Base-by-base conservation (phyloP, 2,113 vertebrate genomes). In the Dicerorhinus sumatrensis region DNA sequence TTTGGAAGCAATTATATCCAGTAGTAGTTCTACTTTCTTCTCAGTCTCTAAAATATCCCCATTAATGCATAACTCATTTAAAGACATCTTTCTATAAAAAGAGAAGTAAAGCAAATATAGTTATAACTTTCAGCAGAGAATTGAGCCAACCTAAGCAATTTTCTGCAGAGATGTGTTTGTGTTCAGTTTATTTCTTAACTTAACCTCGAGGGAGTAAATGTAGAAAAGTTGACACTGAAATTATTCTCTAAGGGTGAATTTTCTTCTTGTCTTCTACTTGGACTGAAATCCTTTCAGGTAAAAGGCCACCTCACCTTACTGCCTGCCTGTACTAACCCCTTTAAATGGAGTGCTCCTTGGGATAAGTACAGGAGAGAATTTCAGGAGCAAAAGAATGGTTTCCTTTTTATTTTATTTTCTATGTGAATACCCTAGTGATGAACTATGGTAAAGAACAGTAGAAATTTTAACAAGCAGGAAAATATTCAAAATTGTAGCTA, bases 111-210 rank as follows among this genome's bases (percentile, higher is more conserved):
- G 8, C 8, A 93, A 90, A 88, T 83, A 89, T 23, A 89, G 33
- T 33, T 87, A 13, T 17, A 75, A 1, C 23, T 86, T 79, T 76
- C 42, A 85, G 5, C 85, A 79, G 33, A 96, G 65, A 94, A 85
- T 42, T 94, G 23, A 94, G n/a, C 31, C 42, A 96, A 88, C 25
- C 5, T 10, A 79, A 65, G 46, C 69, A 90, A 82, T 95, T 96
- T 93, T 93, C 58, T 92, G 21, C 16, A 90, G 36, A 83, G 10
- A 86, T 51, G 0, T 67, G 14, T 62, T 67, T 82, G 36, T 73
- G 42, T 83, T 96, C 36, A 73, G n/a, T 96, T 79, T 86, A 75
- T 79, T 94, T 94, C 60, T 94, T 89, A 63, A 75, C 80, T 75
- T 75, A 82, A 79, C 4, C 62, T 69, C 56, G 42, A 48, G 85